Evolutionary conservation across 1,140 invertebrate genomes (phyloP).

Genomic region (Chironomus striatipennis): DNA sequence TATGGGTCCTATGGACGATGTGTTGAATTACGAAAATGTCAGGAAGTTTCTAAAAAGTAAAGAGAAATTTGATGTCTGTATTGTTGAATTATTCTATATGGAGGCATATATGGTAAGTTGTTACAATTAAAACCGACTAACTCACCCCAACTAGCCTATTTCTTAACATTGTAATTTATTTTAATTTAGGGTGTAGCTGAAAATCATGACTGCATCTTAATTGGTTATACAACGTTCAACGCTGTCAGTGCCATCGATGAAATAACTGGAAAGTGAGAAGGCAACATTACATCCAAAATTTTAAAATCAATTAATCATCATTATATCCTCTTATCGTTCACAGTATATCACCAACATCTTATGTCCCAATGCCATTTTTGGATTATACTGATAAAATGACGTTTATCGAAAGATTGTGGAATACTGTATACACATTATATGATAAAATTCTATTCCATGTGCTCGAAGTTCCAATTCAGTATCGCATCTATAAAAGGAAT

Average conservation of each 20-base stretch:
- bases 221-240: neutral
- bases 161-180: too few species aligned
- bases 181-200: neutral
- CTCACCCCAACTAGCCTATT: too few species aligned
- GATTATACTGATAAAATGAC: constrained; percentile 39
- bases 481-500: constrained; percentile 37
- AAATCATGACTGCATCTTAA: neutral
- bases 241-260: neutral
- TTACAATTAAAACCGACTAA: too few species aligned
- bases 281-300: neutral
- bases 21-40: neutral
- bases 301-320: neutral
- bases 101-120: neutral
- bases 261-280: neutral
- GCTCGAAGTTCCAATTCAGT: constrained; percentile 34
- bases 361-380: constrained; percentile 34
- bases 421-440: constrained; percentile 31
- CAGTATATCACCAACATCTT: constrained; percentile 38
- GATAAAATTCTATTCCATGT: constrained; percentile 16
- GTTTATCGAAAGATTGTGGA: constrained; percentile 39
- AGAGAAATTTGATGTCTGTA: neutral
- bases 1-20: neutral
- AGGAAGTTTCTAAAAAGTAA: neutral
- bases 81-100: neutral
- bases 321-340: constrained; percentile 32